Evolutionary conservation across 1,140 invertebrate species (phyloP), one percentile per base, ranked within the genome.

Genomic region (Drosophila nigrodunni): DNA sequence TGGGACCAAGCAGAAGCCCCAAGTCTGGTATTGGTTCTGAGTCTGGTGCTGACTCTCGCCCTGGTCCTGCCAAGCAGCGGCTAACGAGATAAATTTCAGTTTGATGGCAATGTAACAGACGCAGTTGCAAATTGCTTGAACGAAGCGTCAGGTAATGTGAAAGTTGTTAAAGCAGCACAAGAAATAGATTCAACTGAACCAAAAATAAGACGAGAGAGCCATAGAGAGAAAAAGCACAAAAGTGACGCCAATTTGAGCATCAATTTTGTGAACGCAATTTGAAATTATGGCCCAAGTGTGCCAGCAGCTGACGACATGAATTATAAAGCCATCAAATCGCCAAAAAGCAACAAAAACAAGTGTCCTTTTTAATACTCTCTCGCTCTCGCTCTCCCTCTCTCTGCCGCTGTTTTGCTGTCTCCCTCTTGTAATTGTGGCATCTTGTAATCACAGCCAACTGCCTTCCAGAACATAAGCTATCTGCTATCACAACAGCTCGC

Each of bases 11-110:
- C 13, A 41, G 18, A 9, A 37, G 8, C 30, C 9, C n/a, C 11
- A 8, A 34, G 25, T 30, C 49, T 43, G 50, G 43, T 11, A 5
- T 10, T 11, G 37, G 18, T 4, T 4, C 30, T 35, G 50, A 25
- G 11, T 2, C 0, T 60, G 74, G 47, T 7, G 3, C 13, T 7
- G 30, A 35, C 3, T 10, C n/a, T 35, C 30, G 30, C 6, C 2
- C 0, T 64, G 74, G 47, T 35, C 11, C 34, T 58, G 44, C 10
- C 54, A 44, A 59, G 72, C 62, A 60, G 4, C 25, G 70, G 66
- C 83, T 88, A 89, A 88, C 83, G 83, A 88, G 83, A 88, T 88
- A 88, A 88, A 88, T 88, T 88, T 80, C 77, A 83, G 85, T 88
- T 83, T 89, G 83, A 82, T 83, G 76, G 67, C 66, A 74, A 35